Evolutionary conservation across 2,888 invertebrate genomes (phyloP).

Genomic region (Archips xylosteana): DNA sequence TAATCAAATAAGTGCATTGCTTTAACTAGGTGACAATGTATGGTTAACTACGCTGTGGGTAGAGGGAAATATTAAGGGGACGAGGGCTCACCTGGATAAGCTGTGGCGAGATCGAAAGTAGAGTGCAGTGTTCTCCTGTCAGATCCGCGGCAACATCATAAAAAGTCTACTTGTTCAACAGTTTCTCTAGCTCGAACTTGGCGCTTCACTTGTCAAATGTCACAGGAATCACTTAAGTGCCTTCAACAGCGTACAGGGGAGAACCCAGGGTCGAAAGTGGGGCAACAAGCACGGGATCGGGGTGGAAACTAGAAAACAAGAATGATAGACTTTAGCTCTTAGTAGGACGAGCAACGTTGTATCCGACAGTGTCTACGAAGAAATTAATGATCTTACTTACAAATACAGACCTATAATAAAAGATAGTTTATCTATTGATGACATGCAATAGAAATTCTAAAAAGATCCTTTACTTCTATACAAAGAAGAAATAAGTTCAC

Average conservation of each 20-base stretch:
- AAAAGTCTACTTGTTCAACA: slow-evolving; percentile 56
- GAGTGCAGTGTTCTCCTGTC: slow-evolving; percentile 51
- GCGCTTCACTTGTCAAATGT: slow-evolving; percentile 44
- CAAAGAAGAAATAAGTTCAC: background rate
- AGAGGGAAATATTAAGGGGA: background rate
- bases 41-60: background rate
- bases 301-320: slow-evolving; percentile 59
- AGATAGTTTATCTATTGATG: slow-evolving; percentile 11
- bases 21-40: slow-evolving; percentile 8
- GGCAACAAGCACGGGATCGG: slow-evolving; percentile 53
- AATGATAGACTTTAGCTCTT: slow-evolving; percentile 47
- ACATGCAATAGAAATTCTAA: slow-evolving; percentile 15
- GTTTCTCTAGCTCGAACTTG: slow-evolving; percentile 45
- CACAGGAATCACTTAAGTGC: slow-evolving; percentile 45
- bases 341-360: background rate
- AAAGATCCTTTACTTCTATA: background rate
- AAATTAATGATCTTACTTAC: background rate
- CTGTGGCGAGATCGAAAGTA: slow-evolving; percentile 48
- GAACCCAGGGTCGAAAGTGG: slow-evolving; percentile 46
- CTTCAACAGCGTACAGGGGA: slow-evolving; percentile 58
- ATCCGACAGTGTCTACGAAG: slow-evolving; percentile 4
- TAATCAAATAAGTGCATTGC: background rate
- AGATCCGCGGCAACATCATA: slow-evolving; percentile 64
- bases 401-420: slow-evolving; percentile 10
- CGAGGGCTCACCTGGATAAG: slow-evolving; percentile 53